Evolutionary conservation across 1,140 invertebrate genomes (phyloP), one percentile per base, ranked within the genome.

Genomic region (Orius laevigatus): DNA sequence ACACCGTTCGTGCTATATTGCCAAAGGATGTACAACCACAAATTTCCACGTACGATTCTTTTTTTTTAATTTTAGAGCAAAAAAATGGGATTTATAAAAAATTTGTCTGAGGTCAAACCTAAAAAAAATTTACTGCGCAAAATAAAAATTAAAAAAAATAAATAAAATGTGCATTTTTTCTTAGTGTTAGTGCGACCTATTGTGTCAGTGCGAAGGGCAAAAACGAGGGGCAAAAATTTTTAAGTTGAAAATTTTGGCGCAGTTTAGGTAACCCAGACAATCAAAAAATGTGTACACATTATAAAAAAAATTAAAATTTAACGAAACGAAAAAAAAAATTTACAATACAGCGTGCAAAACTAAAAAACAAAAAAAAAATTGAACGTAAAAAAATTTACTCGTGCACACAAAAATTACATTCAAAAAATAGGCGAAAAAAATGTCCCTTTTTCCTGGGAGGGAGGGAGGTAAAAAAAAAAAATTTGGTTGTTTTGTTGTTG

Each of bases 331-430:
- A 58, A 55, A 50, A 42, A 49, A 58, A 55, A 55, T 45, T 50
- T 41, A 49, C 54, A 53, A 58, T 58, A 57, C 59, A 59, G 62
- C 63, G 61, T 62, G 62, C 62, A 62, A 62, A 65, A 54, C 60
- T 61, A 62, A 59, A 61, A 59, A 35, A 12, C 18, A 31, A 52
- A 50, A 49, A 49, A 44, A 47, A 42, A 36, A n/a, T 35, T 47
- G 11, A 49, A 25, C 47, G 44, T 49, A 52, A 45, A 51, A 56
- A 53, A 56, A 43, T 46, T 43, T 46, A 48, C 49, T 39, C 34
- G 39, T 31, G 39, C 49, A 46, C 31, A 44, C n/a, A 50, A 41
- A 53, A 43, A 39, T 34, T 6, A 46, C 46, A 50, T 25, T 25
- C 25, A 25, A 25, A 50, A 50, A 51, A 36, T 10, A 41, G 43